Conservation (phyloP, 2,113 vertebrate genomes). For the Otus sunia region DNA sequence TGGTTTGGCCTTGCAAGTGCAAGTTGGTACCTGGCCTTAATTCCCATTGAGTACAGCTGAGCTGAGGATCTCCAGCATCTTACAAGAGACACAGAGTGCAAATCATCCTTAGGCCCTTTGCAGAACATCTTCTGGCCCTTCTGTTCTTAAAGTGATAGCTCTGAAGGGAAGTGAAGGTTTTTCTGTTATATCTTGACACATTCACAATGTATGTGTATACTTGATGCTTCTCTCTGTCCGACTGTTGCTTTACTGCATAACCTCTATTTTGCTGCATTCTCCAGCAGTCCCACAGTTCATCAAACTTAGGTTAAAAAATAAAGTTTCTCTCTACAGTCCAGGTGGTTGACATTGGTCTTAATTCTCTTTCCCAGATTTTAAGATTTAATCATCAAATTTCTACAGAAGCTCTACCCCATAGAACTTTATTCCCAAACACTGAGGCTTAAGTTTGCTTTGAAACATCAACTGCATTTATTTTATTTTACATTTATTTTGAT, state of each 20-base stretch:
- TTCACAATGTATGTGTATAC: neutral
- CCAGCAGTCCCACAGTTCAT: neutral
- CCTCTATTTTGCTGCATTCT: neutral
- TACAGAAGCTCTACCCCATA: neutral
- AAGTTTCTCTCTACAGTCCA: neutral
- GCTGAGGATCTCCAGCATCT: neutral
- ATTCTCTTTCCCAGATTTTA: neutral
- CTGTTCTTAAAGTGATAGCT: neutral
- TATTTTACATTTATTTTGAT: neutral
- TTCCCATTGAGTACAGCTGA: neutral
- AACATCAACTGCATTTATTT: neutral
- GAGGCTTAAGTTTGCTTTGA: neutral
- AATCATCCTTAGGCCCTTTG: neutral
- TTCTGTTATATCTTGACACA: neutral
- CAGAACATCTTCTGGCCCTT: neutral
- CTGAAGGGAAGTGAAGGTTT: neutral
- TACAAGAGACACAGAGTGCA: neutral
- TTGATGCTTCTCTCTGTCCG: accelerated
- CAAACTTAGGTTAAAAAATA: neutral
- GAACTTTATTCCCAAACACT: neutral
- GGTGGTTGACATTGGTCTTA: neutral
- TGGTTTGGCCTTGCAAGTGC: neutral
- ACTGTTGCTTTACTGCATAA: neutral
- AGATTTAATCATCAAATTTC: neutral
- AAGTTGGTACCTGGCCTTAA: neutral